Percentiles rank a stretch among this genome's conserved stretches.
These are phyloP conservation scores for Ethmia dodecea DNA, from an alignment of 2,888 invertebrate genomes.

Conservation along the genomic window DNA sequence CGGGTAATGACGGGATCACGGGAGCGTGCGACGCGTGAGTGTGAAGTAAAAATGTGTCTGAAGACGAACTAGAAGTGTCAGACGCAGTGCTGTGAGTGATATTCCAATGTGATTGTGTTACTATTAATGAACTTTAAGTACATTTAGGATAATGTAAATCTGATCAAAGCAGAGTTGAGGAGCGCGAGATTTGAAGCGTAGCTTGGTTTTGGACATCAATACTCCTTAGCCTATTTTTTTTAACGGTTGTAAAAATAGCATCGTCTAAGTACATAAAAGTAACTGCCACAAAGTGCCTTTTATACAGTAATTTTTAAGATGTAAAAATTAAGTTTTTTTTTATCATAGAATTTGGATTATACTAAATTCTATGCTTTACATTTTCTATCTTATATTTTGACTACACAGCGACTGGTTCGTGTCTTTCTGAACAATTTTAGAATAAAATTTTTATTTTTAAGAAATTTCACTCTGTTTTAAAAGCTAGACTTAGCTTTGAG, in stretches of 20 bases:
- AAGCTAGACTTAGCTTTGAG: not conserved
- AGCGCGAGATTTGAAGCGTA: conserved; percentile 23
- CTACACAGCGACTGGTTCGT: conserved; percentile 65
- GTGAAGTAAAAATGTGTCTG: conserved; percentile 53
- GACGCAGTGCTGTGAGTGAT: conserved; percentile 68
- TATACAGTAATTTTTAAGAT: conserved; percentile 50
- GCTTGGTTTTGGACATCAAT: conserved; percentile 46
- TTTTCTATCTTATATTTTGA: conserved; percentile 26
- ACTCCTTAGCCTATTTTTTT: conserved; percentile 51
- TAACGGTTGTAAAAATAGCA: conserved; percentile 59
- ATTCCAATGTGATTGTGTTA: conserved; percentile 75
- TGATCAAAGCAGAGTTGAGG: conserved; percentile 26
- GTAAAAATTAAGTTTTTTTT: conserved; percentile 30
- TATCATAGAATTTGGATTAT: too few species aligned
- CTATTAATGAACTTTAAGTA: conserved; percentile 64
- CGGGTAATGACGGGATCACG: conserved; percentile 49
- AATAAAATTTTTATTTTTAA: conserved; percentile 16
- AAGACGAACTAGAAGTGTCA: conserved; percentile 53
- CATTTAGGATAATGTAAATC: conserved; percentile 49
- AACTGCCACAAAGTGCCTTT: conserved; percentile 77
- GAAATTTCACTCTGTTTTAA: not conserved
- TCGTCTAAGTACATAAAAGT: conserved; percentile 51
- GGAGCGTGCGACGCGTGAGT: conserved; percentile 41
- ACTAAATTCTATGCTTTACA: conserved; percentile 25
- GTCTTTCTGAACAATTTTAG: conserved; percentile 36